Base-by-base conservation (phyloP, 1,140 invertebrate species). In the Neodiprion pinetum region DNA sequence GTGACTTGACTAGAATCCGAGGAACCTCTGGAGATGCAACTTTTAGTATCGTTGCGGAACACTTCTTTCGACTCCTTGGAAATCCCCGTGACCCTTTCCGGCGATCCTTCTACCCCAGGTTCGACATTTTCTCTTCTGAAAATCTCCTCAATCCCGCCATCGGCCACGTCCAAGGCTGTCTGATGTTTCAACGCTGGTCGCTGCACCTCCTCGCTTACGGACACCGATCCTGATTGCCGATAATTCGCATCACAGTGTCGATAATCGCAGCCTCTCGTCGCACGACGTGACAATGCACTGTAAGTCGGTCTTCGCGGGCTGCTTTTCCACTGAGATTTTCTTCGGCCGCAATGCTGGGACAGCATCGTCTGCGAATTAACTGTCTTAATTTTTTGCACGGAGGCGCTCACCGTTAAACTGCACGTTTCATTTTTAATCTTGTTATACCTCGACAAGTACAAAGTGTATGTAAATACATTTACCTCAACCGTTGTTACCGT, bases 1-100 rank as follows among this genome's bases (percentile, higher is more conserved):
- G 87, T 90, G 23, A 85, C 79, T 75, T 89, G 89, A 40, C 84
- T 86, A 48, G 85, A 83, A 47, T 83, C 81, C 8, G 85, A 84
- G 8, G 81, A 80, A 11, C 83, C 82, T 17, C 84, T 81, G 0
- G 82, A 81, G 9, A 78, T 67, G 50, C 75, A 79, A 17, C 77
- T 79, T 14, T 72, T 72, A 61, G 8, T 61, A 17, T 61, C 53
- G 53, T 61, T 61, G 11, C 11, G 53, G 53, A 17, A 17, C n/a
- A 61, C 11, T 61, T 9, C 53, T 61, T 17, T 17, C 53, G 53
- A 40, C 28, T 40, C 28, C n/a, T 61, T 17, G 0, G 3, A 61
- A 61, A 0, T 61, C 53, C 53, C 11, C 53, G 53, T 61, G 4
- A 14, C 9, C 53, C 53, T 61, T 61, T 17, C n/a, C 70, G 73